Evolutionary conservation across 2,888 invertebrate genomes (phyloP).

Genomic region (Agrenia bidenticulata): DNA sequence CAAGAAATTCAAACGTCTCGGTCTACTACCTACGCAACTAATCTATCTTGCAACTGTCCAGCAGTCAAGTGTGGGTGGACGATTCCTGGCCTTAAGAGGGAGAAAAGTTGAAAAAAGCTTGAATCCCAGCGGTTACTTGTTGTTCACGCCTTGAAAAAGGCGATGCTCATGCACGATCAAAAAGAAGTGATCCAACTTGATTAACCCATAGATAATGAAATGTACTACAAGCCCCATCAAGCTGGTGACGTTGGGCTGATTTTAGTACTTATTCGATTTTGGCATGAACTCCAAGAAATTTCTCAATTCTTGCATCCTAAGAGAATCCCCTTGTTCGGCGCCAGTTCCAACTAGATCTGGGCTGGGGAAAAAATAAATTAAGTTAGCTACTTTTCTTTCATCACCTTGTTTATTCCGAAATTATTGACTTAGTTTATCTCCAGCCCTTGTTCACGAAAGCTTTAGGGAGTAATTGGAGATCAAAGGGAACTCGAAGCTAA

Average conservation of each 20-base stretch:
- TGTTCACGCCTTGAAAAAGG: background rate
- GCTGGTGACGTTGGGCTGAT: background rate
- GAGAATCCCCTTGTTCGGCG: background rate
- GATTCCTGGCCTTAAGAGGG: background rate
- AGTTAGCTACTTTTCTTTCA: constrained; percentile 16
- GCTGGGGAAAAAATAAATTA: constrained; percentile 9
- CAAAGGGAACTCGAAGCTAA: constrained; percentile 4
- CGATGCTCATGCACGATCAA: constrained; percentile 11
- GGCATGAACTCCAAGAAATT: constrained; percentile 3
- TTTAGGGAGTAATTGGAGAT: constrained; percentile 6
- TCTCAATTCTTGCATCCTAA: background rate
- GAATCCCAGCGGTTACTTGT: background rate
- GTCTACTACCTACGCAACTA: background rate
- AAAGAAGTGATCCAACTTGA: constrained; percentile 18
- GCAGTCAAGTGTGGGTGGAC: background rate
- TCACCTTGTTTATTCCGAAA: constrained; percentile 15
- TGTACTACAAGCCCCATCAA: constrained; percentile 2
- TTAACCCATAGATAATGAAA: constrained; percentile 13
- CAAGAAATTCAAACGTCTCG: background rate
- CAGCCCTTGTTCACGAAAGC: background rate
- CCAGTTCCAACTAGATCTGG: background rate
- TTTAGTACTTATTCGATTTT: constrained; percentile 10
- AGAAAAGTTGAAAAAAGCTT: background rate
- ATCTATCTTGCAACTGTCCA: constrained; percentile 12
- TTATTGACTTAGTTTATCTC: constrained; percentile 11